Percentiles rank a stretch among this genome's conserved stretches.
Evolutionary conservation across 37 sponge, comb jelly and placozoan species (phyloP).

Genomic region (Beroe ovata): DNA sequence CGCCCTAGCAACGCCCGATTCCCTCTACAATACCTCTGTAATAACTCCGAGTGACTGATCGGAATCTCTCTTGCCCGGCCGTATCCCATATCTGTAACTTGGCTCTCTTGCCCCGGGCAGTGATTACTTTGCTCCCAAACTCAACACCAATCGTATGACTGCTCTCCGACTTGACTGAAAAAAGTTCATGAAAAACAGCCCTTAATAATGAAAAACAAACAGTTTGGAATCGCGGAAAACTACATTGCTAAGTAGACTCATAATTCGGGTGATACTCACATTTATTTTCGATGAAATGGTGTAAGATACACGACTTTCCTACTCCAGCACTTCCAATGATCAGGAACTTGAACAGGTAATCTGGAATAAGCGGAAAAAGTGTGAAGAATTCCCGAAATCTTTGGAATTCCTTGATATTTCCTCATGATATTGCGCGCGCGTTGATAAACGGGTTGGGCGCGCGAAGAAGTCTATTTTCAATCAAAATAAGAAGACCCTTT

Average conservation of each 20-base stretch:
- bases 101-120: conserved; percentile 83
- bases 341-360: conserved; percentile 97
- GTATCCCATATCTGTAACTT: conserved; percentile 99
- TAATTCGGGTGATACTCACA: conserved; percentile 80
- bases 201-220: no score
- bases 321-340: conserved; percentile 99
- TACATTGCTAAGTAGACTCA: no score
- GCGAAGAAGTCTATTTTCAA: no score
- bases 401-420: no score
- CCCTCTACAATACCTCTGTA: conserved; percentile 96
- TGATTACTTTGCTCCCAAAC: conserved; percentile 96
- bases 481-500: no score
- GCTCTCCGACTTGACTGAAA: conserved; percentile 98
- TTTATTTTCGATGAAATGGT: conserved; percentile 98
- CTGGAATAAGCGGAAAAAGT: no score
- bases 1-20: no score
- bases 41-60: conserved; percentile 94
- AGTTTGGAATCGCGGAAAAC: no score
- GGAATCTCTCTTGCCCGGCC: conserved; percentile 98
- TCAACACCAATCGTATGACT: conserved; percentile 99
- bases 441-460: no score
- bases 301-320: conserved; percentile 98
- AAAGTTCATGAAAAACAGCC: no score
- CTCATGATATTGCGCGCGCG: no score
- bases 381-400: no score